phyloP scores from a whole-genome alignment of 2,797 vertebrate species.

The Vireo griseus region DNA sequence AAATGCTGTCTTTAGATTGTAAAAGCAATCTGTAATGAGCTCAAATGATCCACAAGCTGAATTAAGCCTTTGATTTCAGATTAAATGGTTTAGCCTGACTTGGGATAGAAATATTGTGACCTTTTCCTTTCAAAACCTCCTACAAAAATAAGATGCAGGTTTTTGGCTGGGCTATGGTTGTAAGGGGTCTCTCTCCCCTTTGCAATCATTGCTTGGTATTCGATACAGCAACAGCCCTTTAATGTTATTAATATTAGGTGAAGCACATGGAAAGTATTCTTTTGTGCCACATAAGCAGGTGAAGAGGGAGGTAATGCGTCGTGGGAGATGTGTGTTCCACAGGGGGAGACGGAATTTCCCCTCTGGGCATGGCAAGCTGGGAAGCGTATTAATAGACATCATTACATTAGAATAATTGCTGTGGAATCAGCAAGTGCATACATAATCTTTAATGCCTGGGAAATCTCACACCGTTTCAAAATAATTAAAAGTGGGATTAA shows the following conservation, averaged over 20 bases:
- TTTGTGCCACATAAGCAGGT: background rate
- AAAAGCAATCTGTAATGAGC: background rate
- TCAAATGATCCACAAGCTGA: background rate
- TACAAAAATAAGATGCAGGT: background rate
- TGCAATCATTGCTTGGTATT: background rate
- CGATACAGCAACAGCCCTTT: background rate
- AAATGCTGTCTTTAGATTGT: background rate
- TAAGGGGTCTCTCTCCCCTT: background rate
- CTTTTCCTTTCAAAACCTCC: background rate
- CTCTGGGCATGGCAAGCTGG: constrained; percentile 32
- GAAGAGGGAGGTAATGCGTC: background rate
- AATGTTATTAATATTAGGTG: background rate
- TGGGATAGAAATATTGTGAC: background rate
- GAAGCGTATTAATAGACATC: constrained; percentile 28
- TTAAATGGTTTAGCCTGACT: background rate
- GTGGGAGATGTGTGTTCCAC: background rate
- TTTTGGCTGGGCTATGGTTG: background rate
- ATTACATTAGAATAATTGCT: constrained; percentile 57
- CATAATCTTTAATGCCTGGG: constrained; percentile 54
- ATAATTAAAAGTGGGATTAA: constrained; percentile 65
- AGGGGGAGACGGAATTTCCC: constrained; percentile 8
- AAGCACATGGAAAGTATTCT: background rate
- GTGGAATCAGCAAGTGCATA: constrained; percentile 8
- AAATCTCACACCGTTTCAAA: constrained; percentile 57
- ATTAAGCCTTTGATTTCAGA: background rate